phyloP scores from a whole-genome alignment of 2,888 invertebrate species.

The Nymphalis c-album region DNA sequence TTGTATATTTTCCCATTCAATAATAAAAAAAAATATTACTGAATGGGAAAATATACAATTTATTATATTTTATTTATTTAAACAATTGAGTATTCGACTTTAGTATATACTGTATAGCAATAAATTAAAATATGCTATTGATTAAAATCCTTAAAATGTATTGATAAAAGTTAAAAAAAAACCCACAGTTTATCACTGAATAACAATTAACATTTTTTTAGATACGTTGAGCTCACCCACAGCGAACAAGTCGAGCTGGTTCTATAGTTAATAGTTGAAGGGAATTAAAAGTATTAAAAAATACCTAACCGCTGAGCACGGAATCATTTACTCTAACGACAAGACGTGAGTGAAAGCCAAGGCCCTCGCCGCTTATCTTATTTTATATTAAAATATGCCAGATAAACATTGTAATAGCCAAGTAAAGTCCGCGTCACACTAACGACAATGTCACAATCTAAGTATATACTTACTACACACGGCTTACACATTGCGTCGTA shows the following conservation, averaged over 20 bases:
- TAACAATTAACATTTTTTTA: background rate
- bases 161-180: background rate
- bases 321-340: slow-evolving; percentile 62
- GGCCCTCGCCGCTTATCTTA: slow-evolving; percentile 53
- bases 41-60: too few relatives aligned
- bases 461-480: background rate
- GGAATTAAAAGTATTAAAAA: slow-evolving; percentile 50
- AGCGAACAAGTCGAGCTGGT: slow-evolving; percentile 20
- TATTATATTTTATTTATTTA: too few relatives aligned
- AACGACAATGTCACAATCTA: slow-evolving; percentile 6
- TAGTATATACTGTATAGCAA: too few relatives aligned
- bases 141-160: background rate
- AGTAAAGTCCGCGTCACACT: slow-evolving; percentile 30
- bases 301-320: slow-evolving; percentile 50
- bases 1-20: too few relatives aligned
- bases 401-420: slow-evolving; percentile 47
- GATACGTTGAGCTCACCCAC: slow-evolving; percentile 16
- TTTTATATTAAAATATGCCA: slow-evolving; percentile 59
- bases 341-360: slow-evolving; percentile 73
- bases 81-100: too few relatives aligned
- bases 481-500: background rate
- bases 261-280: slow-evolving; percentile 23
- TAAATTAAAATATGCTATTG: background rate
- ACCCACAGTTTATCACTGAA: background rate
- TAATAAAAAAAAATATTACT: too few relatives aligned